Evolutionary conservation across 2,888 invertebrate genomes (phyloP).

Genomic region (Rutpela maculata): DNA sequence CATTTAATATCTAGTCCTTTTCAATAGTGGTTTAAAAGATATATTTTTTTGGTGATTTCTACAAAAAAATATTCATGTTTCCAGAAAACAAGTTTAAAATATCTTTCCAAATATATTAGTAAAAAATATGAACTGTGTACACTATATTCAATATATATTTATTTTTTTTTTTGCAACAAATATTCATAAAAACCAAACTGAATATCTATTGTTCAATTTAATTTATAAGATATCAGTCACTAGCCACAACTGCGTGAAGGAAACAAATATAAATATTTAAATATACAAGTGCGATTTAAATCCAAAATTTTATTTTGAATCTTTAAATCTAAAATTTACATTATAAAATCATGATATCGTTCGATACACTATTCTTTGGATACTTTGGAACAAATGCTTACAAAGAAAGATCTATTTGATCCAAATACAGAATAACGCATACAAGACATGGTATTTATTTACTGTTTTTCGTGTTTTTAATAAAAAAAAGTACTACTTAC

Average conservation of each 20-base stretch:
- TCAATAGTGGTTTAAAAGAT: slow-evolving; percentile 5
- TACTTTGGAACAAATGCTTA: neutral
- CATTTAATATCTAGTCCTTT: slow-evolving; percentile 10
- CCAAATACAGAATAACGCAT: slow-evolving; percentile 11
- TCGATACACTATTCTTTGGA: neutral
- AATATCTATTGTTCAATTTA: neutral
- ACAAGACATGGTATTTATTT: neutral
- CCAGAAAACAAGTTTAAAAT: neutral
- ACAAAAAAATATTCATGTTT: neutral
- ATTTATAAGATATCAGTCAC: neutral
- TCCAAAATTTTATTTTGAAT: neutral
- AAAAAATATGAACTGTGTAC: neutral
- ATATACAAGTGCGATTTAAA: slow-evolving; percentile 7
- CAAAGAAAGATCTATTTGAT: neutral
- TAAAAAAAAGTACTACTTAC: slow-evolving; percentile 23
- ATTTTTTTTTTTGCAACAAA: neutral
- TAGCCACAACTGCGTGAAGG: neutral
- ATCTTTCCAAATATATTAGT: neutral
- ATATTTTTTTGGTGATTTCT: neutral
- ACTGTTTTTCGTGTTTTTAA: neutral
- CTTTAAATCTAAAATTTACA: neutral
- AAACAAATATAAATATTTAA: neutral
- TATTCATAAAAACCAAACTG: neutral
- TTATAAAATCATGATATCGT: neutral
- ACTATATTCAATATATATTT: neutral